A percentile compares a stretch with the other conserved stretches of the same genome.
phyloP scores from a whole-genome alignment of 2,113 vertebrate genomes.

The Eretmochelys imbricata region DNA sequence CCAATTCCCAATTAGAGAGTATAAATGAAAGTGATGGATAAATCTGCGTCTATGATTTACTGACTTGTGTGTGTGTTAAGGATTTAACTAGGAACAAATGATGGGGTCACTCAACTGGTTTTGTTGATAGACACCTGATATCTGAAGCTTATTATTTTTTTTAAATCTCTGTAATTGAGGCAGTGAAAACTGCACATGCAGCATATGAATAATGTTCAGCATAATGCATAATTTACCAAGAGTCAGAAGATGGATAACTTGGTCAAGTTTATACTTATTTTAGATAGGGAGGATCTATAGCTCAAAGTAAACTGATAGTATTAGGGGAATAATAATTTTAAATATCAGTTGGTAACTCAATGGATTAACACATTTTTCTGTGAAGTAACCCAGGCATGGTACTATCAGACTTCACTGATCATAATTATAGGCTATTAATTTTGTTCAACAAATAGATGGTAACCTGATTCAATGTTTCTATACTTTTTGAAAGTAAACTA shows the following conservation, averaged over 20 bases:
- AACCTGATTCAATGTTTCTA: background rate
- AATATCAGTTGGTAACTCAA: background rate
- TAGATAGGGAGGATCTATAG: background rate
- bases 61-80: background rate
- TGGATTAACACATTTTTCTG: background rate
- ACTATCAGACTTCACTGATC: background rate
- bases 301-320: background rate
- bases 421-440: background rate
- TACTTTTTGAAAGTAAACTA: background rate
- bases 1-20: background rate
- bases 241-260: constrained; percentile 1
- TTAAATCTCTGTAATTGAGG: constrained; percentile 24
- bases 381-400: background rate
- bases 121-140: constrained; percentile 25
- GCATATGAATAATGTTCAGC: background rate
- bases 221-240: background rate
- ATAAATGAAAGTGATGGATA: constrained; percentile 39
- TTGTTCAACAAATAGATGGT: background rate
- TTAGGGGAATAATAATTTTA: background rate
- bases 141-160: constrained; percentile 10
- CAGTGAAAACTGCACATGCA: constrained; percentile 16
- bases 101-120: background rate
- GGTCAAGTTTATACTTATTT: constrained; percentile 12
- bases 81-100: constrained; percentile 29
- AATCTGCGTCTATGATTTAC: background rate